These are phyloP conservation scores for Caenorhabditis briggsae DNA, from an alignment of 1,140 invertebrate species.

Conservation along the genomic window DNA sequence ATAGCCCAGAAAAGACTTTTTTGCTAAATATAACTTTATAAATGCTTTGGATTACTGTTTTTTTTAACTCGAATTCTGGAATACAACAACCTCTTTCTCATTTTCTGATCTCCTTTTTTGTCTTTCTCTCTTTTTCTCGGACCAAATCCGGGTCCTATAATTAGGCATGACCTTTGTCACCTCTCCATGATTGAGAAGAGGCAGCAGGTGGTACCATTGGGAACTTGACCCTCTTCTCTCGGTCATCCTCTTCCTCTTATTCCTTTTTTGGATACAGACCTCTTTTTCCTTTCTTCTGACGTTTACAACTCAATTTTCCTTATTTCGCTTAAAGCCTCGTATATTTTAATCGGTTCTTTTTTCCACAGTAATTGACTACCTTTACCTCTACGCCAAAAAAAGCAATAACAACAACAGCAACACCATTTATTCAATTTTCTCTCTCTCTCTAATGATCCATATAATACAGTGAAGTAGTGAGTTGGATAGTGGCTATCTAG, in stretches of 20 bases:
- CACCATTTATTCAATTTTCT: conserved; percentile 30
- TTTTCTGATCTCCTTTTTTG: too few species aligned
- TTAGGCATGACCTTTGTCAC: conserved; percentile 53
- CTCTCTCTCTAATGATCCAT: conserved; percentile 38
- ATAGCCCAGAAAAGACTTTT: too few species aligned
- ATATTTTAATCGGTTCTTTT: background rate
- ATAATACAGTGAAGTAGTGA: conserved; percentile 43
- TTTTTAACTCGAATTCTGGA: too few species aligned
- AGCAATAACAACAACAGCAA: background rate
- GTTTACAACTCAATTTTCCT: conserved; percentile 10
- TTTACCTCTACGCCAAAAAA: too few species aligned
- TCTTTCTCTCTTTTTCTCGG: background rate
- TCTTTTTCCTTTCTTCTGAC: background rate
- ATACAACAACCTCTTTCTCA: too few species aligned
- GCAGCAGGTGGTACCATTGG: conserved; percentile 51
- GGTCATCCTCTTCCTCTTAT: background rate
- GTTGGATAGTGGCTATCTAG: background rate
- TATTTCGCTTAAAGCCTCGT: background rate
- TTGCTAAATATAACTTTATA: too few species aligned
- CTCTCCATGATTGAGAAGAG: conserved; percentile 38
- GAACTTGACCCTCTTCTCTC: conserved; percentile 48
- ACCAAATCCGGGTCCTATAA: conserved; percentile 27
- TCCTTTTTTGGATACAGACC: background rate
- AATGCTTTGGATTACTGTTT: too few species aligned
- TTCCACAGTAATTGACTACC: background rate